Evolutionary conservation across 1,140 invertebrate genomes (phyloP), one percentile per base, ranked within the genome.

Genomic region (Philopotamus ludificatus): DNA sequence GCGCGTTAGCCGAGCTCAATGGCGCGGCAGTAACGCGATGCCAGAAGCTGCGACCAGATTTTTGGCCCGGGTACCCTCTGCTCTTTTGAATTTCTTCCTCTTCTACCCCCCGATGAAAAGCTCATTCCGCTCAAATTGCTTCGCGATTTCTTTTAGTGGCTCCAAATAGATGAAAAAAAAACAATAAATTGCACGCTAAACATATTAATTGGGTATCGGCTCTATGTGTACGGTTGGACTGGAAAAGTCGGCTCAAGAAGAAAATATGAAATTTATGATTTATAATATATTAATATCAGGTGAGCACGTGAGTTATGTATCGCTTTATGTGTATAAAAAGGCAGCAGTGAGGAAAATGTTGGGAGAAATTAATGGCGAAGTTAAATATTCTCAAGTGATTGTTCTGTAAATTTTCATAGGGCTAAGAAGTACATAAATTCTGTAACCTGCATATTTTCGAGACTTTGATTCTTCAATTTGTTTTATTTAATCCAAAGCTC

Each of bases 1-100:
- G 67, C 58, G 67, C 45, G 66, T 61, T 68, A 68, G 67, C 59
- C 28, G 44, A 50, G 64, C 63, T 49, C 67, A 69, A 69, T 69
- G 67, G 59, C 44, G 42, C 53, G 67, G 39, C 23, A 25, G 7
- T 69, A 69, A 66, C 63, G 26, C 54, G 58, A 15, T 23, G 39
- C 54, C 65, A 28, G 47, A 54, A 47, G 64, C 50, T 21, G 34
- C 59, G 16, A 34, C 63, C 58, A 54, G 28, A 59, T 60, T 41
- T 62, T 28, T 23, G 12, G 41, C 23, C 34, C 41, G 60, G 50
- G 62, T 42, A 39, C 39, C n/a, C n/a, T n/a, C n/a, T 15, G 25
- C 54, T 62, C 57, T 39, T 66, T 61, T 41, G 45, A 62, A 50
- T 66, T 57, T 49, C 51, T 67, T 63, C 55, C 34, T 8, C 34